Conservation (phyloP, 2,797 vertebrate genomes). For the Etheostoma perlongum region DNA sequence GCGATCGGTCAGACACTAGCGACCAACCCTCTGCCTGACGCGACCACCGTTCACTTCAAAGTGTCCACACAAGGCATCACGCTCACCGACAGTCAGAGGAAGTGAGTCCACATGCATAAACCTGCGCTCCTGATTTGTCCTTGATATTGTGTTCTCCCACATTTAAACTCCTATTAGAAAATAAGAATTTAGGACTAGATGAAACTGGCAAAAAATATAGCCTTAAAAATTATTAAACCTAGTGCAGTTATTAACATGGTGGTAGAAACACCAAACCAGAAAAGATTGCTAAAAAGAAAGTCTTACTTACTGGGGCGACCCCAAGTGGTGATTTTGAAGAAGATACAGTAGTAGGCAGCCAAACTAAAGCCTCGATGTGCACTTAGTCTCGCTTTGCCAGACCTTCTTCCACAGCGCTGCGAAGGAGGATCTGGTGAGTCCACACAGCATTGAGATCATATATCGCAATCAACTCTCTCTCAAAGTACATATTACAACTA, state of each 20-base stretch:
- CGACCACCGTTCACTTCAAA: slow-evolving; percentile 96
- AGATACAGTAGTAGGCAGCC: not conserved
- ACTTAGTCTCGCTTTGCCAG: too few species aligned
- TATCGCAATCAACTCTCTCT: too few species aligned
- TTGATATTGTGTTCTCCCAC: too few species aligned
- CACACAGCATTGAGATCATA: too few species aligned
- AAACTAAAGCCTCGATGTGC: not conserved
- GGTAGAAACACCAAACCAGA: not conserved
- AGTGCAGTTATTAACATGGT: not conserved
- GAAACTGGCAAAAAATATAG: too few species aligned
- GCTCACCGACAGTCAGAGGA: slow-evolving; percentile 97
- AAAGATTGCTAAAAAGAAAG: not conserved
- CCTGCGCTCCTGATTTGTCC: not conserved
- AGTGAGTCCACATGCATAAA: slow-evolving; percentile 84
- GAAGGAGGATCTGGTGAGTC: too few species aligned
- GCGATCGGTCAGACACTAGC: slow-evolving; percentile 91
- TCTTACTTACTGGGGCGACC: not conserved
- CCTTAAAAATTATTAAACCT: too few species aligned
- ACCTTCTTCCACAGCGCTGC: too few species aligned
- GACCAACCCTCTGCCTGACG: slow-evolving; percentile 85
- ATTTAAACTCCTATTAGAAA: too few species aligned
- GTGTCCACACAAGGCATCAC: slow-evolving; percentile 97
- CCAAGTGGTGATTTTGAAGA: not conserved
- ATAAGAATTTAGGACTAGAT: too few species aligned
- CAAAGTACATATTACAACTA: too few species aligned